Conservation (phyloP, 2,113 vertebrate species). For the Heterotis niloticus region DNA sequence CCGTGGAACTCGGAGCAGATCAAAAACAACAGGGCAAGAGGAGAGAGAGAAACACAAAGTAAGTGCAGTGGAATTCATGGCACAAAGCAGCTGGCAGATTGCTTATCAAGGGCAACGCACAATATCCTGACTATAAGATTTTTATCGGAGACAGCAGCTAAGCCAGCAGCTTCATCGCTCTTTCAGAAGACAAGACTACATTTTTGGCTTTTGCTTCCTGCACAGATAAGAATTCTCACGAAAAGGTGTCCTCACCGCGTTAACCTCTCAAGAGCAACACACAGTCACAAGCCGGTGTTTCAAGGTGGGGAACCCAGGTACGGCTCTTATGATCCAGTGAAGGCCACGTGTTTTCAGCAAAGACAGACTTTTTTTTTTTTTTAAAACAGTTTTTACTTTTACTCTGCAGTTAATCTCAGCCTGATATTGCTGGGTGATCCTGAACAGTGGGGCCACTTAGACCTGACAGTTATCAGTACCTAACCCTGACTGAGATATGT, state of each 20-base stretch:
- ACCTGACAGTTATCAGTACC: too few species aligned
- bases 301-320: constrained; percentile 22
- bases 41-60: constrained; percentile 28
- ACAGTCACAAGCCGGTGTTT: constrained; percentile 29
- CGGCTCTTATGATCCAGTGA: constrained; percentile 11
- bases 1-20: constrained; percentile 43
- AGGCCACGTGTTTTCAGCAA: background rate
- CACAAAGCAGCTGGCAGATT: constrained; percentile 51
- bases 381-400: too few species aligned
- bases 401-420: too few species aligned
- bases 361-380: too few species aligned
- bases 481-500: too few species aligned
- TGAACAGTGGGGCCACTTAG: too few species aligned
- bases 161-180: constrained; percentile 56
- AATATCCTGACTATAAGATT: constrained; percentile 56
- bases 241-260: constrained; percentile 46
- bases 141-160: constrained; percentile 47
- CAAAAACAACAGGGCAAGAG: constrained; percentile 43
- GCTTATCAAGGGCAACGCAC: constrained; percentile 55
- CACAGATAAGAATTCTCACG: constrained; percentile 56
- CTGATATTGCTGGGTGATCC: too few species aligned
- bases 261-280: constrained; percentile 39
- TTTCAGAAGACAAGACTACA: constrained; percentile 55
- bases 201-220: constrained; percentile 50
- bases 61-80: constrained; percentile 47